Evolutionary conservation across 2,888 invertebrate species (phyloP).

Genomic region (Andrena trimmerana): DNA sequence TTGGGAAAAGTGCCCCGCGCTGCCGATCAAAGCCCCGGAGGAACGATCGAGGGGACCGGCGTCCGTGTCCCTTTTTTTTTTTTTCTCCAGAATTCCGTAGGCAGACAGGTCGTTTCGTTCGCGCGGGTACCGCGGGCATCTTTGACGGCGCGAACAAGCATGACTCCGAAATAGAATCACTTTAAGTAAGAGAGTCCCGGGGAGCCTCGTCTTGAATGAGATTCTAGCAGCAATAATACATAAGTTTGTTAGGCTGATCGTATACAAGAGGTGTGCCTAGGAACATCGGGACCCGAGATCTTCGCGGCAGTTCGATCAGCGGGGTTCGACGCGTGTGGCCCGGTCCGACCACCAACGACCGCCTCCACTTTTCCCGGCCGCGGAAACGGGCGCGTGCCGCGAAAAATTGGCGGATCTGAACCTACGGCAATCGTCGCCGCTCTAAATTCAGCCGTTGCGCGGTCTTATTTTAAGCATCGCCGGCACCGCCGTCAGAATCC

Average conservation of each 20-base stretch:
- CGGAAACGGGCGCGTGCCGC: conserved; percentile 3
- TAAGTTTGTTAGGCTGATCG: too few species aligned
- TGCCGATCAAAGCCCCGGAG: neutral
- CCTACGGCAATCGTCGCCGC: conserved; percentile 57
- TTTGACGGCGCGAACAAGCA: neutral
- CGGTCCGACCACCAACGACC: conserved; percentile 15
- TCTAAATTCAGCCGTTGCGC: conserved; percentile 53
- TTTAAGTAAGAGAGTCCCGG: neutral
- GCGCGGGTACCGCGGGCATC: neutral
- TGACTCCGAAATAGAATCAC: neutral
- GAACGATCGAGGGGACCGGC: conserved; percentile 15
- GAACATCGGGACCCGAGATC: too few species aligned
- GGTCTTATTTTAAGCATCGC: conserved; percentile 55
- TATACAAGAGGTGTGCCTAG: too few species aligned
- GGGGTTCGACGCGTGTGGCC: conserved; percentile 35
- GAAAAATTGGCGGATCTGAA: conserved; percentile 57
- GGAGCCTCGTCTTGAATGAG: too few species aligned
- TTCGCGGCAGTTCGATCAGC: too few species aligned
- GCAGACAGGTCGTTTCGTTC: neutral
- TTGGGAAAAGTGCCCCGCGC: conserved; percentile 20
- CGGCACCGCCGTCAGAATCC: conserved; percentile 54
- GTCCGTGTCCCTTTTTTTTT: neutral
- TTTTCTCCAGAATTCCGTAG: neutral
- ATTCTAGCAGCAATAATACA: too few species aligned
- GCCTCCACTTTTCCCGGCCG: neutral